phyloP scores from a whole-genome alignment of 1,140 invertebrate species.

The Papilio xuthus region DNA sequence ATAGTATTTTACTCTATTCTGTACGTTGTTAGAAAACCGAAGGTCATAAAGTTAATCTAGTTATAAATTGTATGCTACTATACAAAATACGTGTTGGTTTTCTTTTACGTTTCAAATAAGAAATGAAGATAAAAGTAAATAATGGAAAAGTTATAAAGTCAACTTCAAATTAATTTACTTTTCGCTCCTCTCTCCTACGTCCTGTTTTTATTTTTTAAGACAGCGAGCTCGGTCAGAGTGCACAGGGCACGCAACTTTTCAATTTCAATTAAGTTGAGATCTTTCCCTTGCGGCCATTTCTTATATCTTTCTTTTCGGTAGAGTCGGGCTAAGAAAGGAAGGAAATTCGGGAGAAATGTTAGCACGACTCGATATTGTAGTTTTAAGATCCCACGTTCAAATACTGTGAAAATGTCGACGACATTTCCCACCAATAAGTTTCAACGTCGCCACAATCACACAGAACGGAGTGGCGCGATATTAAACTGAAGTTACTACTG shows the following conservation, averaged over 20 bases:
- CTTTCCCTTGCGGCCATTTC: conserved; percentile 27
- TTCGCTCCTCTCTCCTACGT: not conserved
- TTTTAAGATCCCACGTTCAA: conserved; percentile 9
- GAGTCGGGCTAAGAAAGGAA: not conserved
- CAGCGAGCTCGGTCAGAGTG: not conserved
- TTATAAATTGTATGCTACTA: not conserved
- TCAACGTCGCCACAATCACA: not conserved
- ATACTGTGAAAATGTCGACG: not conserved
- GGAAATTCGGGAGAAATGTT: not conserved
- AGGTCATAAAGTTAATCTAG: not conserved
- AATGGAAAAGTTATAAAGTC: conserved; percentile 1
- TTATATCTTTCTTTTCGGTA: not conserved
- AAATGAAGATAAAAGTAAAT: not conserved
- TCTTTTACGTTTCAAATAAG: not conserved
- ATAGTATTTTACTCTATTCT: not conserved
- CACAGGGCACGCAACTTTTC: conserved; percentile 14
- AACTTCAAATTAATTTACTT: conserved; percentile 20
- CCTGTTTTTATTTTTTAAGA: not conserved
- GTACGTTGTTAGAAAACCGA: not conserved
- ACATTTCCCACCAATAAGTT: conserved; percentile 6
- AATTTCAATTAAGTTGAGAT: conserved; percentile 18
- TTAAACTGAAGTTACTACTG: conserved; percentile 3
- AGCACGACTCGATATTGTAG: not conserved
- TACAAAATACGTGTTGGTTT: not conserved
- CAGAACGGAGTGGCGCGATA: not conserved